Evolutionary conservation across 1,140 invertebrate genomes (phyloP).

Genomic region (Xylocopa sonorina): DNA sequence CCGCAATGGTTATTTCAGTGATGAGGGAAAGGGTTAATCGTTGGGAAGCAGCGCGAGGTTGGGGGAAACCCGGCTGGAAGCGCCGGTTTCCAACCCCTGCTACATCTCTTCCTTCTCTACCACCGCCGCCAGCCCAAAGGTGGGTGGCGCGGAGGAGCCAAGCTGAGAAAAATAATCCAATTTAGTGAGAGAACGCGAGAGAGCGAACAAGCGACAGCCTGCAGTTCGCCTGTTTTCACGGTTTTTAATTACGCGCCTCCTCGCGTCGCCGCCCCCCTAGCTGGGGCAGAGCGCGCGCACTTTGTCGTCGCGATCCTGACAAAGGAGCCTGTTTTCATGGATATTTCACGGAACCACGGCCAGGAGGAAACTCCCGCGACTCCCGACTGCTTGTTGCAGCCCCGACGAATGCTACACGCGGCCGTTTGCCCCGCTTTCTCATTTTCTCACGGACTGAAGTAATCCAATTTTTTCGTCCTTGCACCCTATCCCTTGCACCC

Average conservation of each 20-base stretch:
- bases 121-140: neutral
- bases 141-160: conserved; percentile 43
- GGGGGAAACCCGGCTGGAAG: conserved; percentile 14
- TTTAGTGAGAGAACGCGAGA: conserved; percentile 68
- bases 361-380: conserved; percentile 26
- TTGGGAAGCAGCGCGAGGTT: conserved; percentile 27
- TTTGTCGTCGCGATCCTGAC: conserved; percentile 65
- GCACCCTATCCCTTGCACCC: too few relatives aligned
- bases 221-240: conserved; percentile 74
- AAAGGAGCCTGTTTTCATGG: conserved; percentile 68
- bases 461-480: conserved; percentile 50
- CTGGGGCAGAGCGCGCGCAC: conserved; percentile 28
- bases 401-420: neutral
- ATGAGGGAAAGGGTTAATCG: conserved; percentile 44
- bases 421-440: conserved; percentile 31
- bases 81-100: neutral
- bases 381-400: conserved; percentile 3
- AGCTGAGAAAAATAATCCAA: conserved; percentile 77
- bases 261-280: conserved; percentile 24
- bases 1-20: too few relatives aligned
- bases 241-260: conserved; percentile 77
- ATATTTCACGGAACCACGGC: conserved; percentile 49
- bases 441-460: conserved; percentile 30
- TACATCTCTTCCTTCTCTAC: neutral
- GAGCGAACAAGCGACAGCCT: conserved; percentile 51